Conservation (phyloP, 1,140 invertebrate genomes). For the Euglossa dilemma region DNA sequence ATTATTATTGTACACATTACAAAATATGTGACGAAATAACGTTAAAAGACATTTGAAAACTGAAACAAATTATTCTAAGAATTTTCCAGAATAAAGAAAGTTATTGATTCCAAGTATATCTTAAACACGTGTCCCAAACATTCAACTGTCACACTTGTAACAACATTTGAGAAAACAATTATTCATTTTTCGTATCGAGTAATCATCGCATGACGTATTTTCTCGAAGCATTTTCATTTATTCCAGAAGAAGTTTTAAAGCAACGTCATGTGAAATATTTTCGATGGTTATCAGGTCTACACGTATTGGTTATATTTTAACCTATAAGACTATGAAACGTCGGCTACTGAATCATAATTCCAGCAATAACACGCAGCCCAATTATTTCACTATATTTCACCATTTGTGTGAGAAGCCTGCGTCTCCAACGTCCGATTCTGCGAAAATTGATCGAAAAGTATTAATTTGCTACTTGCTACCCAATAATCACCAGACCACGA, state of each 20-base stretch:
- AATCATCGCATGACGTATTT: neutral
- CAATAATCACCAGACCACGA: constrained; percentile 45
- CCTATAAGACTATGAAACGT: neutral
- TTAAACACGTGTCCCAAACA: neutral
- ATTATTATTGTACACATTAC: too few species aligned
- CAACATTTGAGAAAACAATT: constrained; percentile 13
- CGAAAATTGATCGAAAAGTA: constrained; percentile 28
- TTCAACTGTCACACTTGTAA: neutral
- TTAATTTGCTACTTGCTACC: constrained; percentile 48
- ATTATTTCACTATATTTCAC: neutral
- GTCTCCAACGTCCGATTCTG: constrained; percentile 20
- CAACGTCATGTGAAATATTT: neutral
- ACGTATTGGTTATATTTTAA: neutral
- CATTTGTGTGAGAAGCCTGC: too few species aligned
- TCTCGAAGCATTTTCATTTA: neutral
- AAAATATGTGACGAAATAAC: too few species aligned
- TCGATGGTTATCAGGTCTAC: neutral
- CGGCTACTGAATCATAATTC: neutral
- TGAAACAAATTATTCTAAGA: neutral
- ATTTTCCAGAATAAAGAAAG: neutral
- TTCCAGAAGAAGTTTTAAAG: neutral
- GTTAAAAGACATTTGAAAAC: too few species aligned
- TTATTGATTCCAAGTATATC: neutral
- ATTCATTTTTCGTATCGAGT: neutral
- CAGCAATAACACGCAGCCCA: neutral